Evolutionary conservation across 2,113 vertebrate genomes (phyloP).

Genomic region (Fulmarus glacialis): DNA sequence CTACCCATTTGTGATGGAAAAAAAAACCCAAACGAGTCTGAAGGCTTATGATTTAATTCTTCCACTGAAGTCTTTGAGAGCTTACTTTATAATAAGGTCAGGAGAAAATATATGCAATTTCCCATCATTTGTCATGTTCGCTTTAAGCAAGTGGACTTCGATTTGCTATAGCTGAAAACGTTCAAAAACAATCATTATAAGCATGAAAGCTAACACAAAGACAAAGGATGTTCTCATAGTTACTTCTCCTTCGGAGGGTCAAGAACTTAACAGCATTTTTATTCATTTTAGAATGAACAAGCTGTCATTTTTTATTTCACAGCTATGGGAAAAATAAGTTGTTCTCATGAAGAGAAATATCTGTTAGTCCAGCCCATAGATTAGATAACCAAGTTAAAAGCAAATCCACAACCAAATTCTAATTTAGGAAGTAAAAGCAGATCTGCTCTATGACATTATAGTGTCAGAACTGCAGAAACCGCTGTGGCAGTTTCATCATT

Average conservation of each 20-base stretch:
- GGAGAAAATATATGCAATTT: constrained; percentile 69
- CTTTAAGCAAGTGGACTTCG: constrained; percentile 43
- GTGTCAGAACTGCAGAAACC: neutral
- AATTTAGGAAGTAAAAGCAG: constrained; percentile 27
- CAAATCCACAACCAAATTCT: neutral
- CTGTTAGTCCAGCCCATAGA: neutral
- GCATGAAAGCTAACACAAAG: constrained; percentile 2
- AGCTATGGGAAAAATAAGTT: constrained; percentile 1
- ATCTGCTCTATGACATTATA: neutral
- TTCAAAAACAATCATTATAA: neutral
- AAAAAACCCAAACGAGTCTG: neutral
- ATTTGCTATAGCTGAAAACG: constrained; percentile 5
- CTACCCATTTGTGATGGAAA: neutral
- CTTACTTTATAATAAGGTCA: constrained; percentile 15
- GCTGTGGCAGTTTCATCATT: neutral
- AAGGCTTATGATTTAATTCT: constrained; percentile 53
- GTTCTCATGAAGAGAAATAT: neutral
- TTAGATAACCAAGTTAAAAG: constrained; percentile 7
- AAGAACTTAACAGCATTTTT: constrained; percentile 4
- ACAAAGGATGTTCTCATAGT: constrained; percentile 25
- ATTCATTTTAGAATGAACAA: neutral
- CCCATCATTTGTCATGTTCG: constrained; percentile 62
- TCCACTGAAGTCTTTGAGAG: constrained; percentile 39
- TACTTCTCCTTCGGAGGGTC: neutral
- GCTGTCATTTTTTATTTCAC: neutral